A percentile compares a stretch with the other conserved stretches of the same genome.
Conservation (phyloP, 2,888 invertebrate genomes). For the Lampropteryx suffumata region DNA sequence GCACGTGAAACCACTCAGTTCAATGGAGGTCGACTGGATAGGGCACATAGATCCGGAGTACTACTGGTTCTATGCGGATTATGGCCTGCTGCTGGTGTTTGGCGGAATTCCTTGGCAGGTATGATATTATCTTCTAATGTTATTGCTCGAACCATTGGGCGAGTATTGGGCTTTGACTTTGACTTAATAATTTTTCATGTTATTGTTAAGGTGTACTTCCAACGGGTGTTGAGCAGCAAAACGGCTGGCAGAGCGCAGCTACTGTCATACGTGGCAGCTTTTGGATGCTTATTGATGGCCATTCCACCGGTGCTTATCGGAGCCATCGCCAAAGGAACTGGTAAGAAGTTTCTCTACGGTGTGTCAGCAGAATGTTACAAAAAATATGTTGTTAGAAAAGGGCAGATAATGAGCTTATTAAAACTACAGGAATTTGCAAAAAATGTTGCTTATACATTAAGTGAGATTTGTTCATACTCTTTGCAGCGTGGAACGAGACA, state of each 20-base stretch:
- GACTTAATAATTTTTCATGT: too few species aligned
- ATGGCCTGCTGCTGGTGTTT: conserved; percentile 93
- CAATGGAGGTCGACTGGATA: conserved; percentile 95
- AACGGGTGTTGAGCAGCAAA: conserved; percentile 98
- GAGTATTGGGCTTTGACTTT: too few species aligned
- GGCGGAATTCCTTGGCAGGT: conserved; percentile 99
- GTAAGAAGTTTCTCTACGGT: conserved; percentile 74
- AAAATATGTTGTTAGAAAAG: too few species aligned
- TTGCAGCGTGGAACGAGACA: conserved; percentile 97
- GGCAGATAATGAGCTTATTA: too few species aligned
- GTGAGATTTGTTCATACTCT: background rate
- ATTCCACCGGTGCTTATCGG: conserved; percentile 98
- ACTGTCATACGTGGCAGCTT: conserved; percentile 97
- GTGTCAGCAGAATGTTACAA: too few species aligned
- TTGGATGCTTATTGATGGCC: conserved; percentile 98
- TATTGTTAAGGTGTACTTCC: conserved; percentile 99
- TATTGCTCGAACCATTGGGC: too few species aligned
- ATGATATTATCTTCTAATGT: too few species aligned
- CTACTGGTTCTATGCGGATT: conserved; percentile 93
- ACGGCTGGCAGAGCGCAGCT: conserved; percentile 96
- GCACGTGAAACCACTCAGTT: conserved; percentile 91
- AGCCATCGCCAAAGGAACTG: conserved; percentile 97
- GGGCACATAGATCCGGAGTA: conserved; percentile 88
- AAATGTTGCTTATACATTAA: background rate
- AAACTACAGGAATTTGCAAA: background rate